Percentiles rank a stretch among this genome's conserved stretches.
Evolutionary conservation across 2,797 vertebrate genomes (phyloP).

Genomic region (Anableps anableps): DNA sequence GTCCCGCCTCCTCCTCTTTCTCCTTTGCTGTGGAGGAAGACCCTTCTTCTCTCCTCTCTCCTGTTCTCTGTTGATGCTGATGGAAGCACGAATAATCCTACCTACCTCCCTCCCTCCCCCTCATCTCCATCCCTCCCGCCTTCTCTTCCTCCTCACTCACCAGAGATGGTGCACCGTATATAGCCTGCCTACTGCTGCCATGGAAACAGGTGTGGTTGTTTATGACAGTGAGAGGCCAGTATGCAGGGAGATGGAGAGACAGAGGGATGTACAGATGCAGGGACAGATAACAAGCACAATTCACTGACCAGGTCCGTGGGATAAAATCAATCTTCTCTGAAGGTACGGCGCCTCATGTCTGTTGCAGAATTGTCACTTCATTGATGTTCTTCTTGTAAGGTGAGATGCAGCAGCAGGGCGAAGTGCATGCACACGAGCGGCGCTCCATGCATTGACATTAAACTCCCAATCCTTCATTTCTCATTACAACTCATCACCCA

Average conservation of each 20-base stretch:
- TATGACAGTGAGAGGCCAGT: conserved; percentile 79
- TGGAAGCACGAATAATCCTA: conserved; percentile 73
- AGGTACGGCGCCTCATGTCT: conserved; percentile 69
- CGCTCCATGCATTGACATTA: conserved; percentile 35
- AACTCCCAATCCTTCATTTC: conserved; percentile 47
- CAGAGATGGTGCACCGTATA: conserved; percentile 75
- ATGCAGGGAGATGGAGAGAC: conserved; percentile 67
- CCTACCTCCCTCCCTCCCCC: conserved; percentile 59
- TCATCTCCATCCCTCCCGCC: conserved; percentile 52
- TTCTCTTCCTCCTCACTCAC: conserved; percentile 71
- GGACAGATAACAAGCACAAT: conserved; percentile 65
- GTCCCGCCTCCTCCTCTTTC: conserved; percentile 56
- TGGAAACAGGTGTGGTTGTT: conserved; percentile 87
- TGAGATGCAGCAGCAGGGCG: conserved; percentile 48
- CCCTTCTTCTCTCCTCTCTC: conserved; percentile 60
- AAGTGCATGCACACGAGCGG: conserved; percentile 65
- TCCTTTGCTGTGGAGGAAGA: conserved; percentile 67
- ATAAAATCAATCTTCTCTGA: conserved; percentile 63
- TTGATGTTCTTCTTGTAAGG: conserved; percentile 59
- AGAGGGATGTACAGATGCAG: conserved; percentile 59
- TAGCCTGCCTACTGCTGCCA: conserved; percentile 80
- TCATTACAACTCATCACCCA: conserved; percentile 48
- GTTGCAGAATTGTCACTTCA: conserved; percentile 56
- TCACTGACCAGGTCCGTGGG: conserved; percentile 69
- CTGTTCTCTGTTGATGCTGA: conserved; percentile 68